phyloP scores from a whole-genome alignment of 1,140 invertebrate genomes.

The Listronotus oregonensis region DNA sequence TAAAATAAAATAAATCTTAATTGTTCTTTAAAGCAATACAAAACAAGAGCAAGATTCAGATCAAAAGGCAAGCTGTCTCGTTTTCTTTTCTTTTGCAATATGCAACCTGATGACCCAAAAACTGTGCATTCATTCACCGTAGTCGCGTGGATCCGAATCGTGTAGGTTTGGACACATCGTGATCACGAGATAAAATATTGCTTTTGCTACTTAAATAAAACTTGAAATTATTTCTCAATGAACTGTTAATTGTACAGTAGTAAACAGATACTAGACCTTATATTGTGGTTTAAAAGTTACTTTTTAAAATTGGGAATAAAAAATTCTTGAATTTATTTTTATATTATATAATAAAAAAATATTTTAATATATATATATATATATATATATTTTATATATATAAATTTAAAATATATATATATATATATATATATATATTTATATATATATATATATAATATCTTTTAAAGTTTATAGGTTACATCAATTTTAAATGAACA shows the following conservation, averaged over 20 bases:
- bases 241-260: background rate
- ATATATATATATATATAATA: too few relatives aligned
- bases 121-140: conserved; percentile 20
- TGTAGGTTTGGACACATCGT: conserved; percentile 23
- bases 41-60: conserved; percentile 1
- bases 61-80: conserved; percentile 4
- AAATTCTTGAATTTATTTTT: too few relatives aligned
- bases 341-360: too few relatives aligned
- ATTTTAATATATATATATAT: too few relatives aligned
- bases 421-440: too few relatives aligned
- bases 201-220: conserved; percentile 14
- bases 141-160: conserved; percentile 24
- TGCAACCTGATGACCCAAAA: conserved; percentile 25
- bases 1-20: background rate
- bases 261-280: too few relatives aligned
- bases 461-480: too few relatives aligned
- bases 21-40: background rate
- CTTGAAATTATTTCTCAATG: conserved; percentile 14
- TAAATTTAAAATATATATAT: too few relatives aligned
- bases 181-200: conserved; percentile 21
- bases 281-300: too few relatives aligned
- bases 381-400: too few relatives aligned
- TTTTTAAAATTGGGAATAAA: too few relatives aligned
- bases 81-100: conserved; percentile 9
- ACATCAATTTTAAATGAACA: too few relatives aligned